These are phyloP conservation scores for Ferrisia virgata DNA, from an alignment of 2,888 invertebrate genomes.

Conservation along the genomic window DNA sequence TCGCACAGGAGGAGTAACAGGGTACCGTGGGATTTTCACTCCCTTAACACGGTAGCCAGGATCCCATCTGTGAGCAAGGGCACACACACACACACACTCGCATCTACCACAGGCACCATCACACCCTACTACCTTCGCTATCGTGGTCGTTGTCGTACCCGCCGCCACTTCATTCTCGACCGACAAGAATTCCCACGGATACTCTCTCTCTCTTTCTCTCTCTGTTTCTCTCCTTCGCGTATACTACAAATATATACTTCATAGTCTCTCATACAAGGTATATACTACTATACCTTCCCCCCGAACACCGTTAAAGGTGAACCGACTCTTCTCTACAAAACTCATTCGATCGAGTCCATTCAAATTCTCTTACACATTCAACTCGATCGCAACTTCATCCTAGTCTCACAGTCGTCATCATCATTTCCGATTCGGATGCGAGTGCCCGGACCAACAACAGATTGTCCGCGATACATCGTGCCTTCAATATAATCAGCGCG, in stretches of 20 bases:
- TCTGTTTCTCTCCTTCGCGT: background rate
- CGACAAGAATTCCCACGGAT: constrained; percentile 43
- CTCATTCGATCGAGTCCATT: constrained; percentile 37
- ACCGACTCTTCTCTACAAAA: background rate
- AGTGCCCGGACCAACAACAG: constrained; percentile 25
- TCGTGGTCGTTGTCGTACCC: background rate
- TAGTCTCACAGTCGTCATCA: background rate
- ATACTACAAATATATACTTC: too few species aligned
- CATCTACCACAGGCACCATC: too few species aligned
- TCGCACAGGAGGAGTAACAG: background rate
- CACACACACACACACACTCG: too few species aligned
- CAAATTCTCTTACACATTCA: constrained; percentile 31
- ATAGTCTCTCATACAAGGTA: too few species aligned
- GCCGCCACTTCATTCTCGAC: background rate
- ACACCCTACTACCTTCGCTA: constrained; percentile 31
- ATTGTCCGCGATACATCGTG: background rate
- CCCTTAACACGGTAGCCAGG: constrained; percentile 45
- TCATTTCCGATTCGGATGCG: background rate
- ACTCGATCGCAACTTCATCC: background rate
- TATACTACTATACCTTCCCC: too few species aligned
- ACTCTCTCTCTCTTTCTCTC: constrained; percentile 11
- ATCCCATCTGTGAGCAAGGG: constrained; percentile 44
- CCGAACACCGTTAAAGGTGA: background rate
- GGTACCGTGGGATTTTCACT: constrained; percentile 45
- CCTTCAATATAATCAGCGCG: background rate